A percentile compares a stretch with the other conserved stretches of the same genome.
Evolutionary conservation across 2,888 invertebrate species (phyloP).

Genomic region (Latheticus oryzae): DNA sequence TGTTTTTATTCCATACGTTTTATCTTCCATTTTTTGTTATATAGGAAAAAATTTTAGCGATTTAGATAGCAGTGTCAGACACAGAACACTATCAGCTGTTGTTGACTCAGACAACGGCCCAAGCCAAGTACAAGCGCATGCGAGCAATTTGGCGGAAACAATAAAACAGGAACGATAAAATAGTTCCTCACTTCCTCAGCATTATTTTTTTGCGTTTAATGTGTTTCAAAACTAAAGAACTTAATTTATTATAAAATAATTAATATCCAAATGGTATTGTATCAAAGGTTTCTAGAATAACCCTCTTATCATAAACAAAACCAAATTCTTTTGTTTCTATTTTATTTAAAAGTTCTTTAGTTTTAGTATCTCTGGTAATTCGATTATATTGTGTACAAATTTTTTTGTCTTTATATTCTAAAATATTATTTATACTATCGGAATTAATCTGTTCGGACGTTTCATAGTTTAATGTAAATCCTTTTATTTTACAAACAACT

Average conservation of each 20-base stretch:
- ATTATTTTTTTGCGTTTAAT: slow-evolving; percentile 21
- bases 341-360: too few species aligned
- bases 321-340: too few species aligned
- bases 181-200: slow-evolving; percentile 25
- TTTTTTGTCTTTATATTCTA: too few species aligned
- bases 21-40: slow-evolving; percentile 28
- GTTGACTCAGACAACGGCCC: slow-evolving; percentile 21
- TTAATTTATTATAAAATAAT: slow-evolving; percentile 22
- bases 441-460: too few species aligned
- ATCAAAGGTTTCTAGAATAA: slow-evolving; percentile 21
- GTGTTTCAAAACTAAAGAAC: slow-evolving; percentile 22
- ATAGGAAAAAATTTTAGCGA: slow-evolving; percentile 19
- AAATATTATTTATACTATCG: too few species aligned
- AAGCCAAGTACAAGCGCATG: slow-evolving; percentile 22
- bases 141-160: slow-evolving; percentile 21
- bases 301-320: slow-evolving; percentile 17
- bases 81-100: slow-evolving; percentile 20
- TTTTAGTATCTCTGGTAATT: too few species aligned
- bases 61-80: slow-evolving; percentile 17
- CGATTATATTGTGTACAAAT: too few species aligned
- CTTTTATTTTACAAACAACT: too few species aligned
- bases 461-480: too few species aligned
- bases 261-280: slow-evolving; percentile 21
- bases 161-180: slow-evolving; percentile 22
- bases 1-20: slow-evolving; percentile 28